Conservation (phyloP, 1,140 invertebrate species). For the Magallana gigas region DNA sequence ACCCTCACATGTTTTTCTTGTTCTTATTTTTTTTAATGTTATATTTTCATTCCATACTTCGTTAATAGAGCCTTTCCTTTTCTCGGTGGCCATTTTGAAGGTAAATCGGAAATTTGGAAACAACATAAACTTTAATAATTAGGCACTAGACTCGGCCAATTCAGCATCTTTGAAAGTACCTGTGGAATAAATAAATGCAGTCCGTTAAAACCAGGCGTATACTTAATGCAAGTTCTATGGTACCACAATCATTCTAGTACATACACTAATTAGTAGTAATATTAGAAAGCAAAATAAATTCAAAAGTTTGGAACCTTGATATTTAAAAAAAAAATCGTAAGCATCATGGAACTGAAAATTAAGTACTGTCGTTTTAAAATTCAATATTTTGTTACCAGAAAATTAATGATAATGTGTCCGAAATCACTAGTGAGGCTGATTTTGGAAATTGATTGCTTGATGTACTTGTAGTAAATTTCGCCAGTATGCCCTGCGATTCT, state of each 20-base stretch:
- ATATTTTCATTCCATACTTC: not conserved
- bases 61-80: not conserved
- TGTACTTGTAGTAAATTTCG: too few species aligned
- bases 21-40: not conserved
- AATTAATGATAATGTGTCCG: too few species aligned
- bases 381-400: too few species aligned
- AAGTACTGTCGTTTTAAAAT: too few species aligned
- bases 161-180: not conserved
- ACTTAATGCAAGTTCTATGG: not conserved
- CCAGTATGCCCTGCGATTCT: too few species aligned
- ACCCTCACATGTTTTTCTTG: not conserved
- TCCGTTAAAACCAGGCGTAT: not conserved
- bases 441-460: too few species aligned
- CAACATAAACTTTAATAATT: not conserved
- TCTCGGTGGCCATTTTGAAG: not conserved
- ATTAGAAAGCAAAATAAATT: too few species aligned
- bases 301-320: too few species aligned
- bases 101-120: not conserved
- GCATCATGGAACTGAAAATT: too few species aligned
- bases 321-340: too few species aligned
- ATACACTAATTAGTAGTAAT: not conserved
- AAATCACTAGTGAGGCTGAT: too few species aligned
- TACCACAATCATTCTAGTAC: not conserved
- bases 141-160: not conserved
- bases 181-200: not conserved